Evolutionary conservation across 2,113 vertebrate species (phyloP).

Genomic region (Menura novaehollandiae): DNA sequence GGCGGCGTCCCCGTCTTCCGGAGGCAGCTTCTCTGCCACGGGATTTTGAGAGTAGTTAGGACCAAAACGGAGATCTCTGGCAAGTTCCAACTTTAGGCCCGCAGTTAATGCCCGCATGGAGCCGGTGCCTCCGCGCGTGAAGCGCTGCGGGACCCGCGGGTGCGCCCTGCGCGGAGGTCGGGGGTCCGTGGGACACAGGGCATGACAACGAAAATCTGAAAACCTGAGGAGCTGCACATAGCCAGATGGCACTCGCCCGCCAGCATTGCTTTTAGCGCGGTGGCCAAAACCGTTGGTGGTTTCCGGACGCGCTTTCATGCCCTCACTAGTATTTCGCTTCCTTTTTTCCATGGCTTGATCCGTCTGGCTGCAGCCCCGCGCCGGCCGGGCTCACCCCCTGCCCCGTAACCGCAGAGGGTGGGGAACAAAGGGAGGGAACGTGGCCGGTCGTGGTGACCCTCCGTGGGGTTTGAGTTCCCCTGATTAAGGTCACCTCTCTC

Average conservation of each 20-base stretch:
- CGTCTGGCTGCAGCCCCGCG: not conserved
- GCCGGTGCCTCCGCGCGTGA: not conserved
- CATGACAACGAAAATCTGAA: not conserved
- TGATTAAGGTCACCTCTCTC: not conserved
- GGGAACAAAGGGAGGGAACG: not conserved
- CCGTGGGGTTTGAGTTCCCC: not conserved
- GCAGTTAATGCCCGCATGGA: not conserved
- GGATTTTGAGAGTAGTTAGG: not conserved
- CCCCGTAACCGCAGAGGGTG: not conserved
- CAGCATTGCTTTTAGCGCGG: not conserved
- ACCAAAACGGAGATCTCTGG: not conserved
- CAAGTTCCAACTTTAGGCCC: not conserved
- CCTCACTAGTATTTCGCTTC: conserved; percentile 54
- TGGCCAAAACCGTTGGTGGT: conserved; percentile 70
- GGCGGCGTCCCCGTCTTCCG: rapidly evolving
- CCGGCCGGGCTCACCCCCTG: not conserved
- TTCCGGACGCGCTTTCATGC: conserved; percentile 69
- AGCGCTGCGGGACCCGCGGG: not conserved
- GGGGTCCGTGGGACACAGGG: rapidly evolving
- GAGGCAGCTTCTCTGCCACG: not conserved
- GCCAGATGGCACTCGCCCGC: conserved; percentile 3
- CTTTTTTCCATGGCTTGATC: conserved; percentile 34
- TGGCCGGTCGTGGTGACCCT: not conserved
- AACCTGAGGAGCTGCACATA: not conserved
- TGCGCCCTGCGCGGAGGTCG: not conserved